Conservation (phyloP, 2,113 vertebrate genomes). For the Poeciliopsis occidentalis region DNA sequence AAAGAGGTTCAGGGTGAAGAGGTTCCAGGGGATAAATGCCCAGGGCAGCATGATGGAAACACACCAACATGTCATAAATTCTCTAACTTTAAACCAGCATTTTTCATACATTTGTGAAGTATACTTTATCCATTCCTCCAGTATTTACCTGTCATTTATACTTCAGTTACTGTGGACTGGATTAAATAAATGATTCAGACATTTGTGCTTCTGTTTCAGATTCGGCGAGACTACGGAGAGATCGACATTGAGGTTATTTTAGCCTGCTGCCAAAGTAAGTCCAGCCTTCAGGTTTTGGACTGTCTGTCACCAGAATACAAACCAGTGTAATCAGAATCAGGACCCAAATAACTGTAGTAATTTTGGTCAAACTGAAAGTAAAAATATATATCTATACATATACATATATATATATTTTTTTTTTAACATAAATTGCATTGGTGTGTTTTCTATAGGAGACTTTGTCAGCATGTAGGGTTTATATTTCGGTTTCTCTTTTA, state of each 20-base stretch:
- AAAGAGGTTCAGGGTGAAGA: too few species aligned
- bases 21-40: too few species aligned
- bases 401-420: neutral
- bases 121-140: neutral
- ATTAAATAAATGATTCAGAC: neutral
- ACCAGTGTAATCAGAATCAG: neutral
- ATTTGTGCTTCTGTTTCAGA: constrained; percentile 77
- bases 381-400: too few species aligned
- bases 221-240: constrained; percentile 86
- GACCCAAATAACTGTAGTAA: neutral
- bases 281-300: neutral
- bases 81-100: neutral
- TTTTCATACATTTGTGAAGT: neutral
- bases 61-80: too few species aligned
- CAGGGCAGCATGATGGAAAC: too few species aligned
- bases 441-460: neutral
- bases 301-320: neutral
- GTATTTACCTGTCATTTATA: neutral
- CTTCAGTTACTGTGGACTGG: constrained; percentile 8
- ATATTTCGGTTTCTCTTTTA: neutral
- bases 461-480: neutral
- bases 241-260: constrained; percentile 85
- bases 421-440: neutral
- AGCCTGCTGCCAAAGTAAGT: constrained; percentile 81
- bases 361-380: neutral